phyloP scores from a whole-genome alignment of 1,140 invertebrate species.

The Coboldia fuscipes region DNA sequence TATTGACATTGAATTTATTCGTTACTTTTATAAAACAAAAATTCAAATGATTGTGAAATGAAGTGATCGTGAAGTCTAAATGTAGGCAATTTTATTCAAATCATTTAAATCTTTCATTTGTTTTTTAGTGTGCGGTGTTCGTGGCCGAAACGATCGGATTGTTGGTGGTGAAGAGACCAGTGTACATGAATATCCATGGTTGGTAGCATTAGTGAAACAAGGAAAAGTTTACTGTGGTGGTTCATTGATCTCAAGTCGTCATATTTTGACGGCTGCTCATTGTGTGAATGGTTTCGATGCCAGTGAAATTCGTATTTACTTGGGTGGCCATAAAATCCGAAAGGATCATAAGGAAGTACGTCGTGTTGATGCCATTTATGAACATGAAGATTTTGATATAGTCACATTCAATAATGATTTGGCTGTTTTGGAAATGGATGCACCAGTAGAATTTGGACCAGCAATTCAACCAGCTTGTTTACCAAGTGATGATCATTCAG shows the following conservation, averaged over 20 bases:
- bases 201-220: constrained; percentile 37
- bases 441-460: constrained; percentile 30
- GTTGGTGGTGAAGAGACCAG: constrained; percentile 42
- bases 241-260: constrained; percentile 31
- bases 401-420: constrained; percentile 55
- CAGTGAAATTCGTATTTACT: constrained; percentile 3
- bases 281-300: constrained; percentile 28
- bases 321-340: constrained; percentile 5
- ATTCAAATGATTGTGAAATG: no score
- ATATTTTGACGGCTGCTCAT: constrained; percentile 36
- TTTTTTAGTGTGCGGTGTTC: constrained; percentile 40
- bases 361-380: constrained; percentile 19
- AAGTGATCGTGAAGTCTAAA: no score
- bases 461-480: constrained; percentile 45
- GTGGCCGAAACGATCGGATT: constrained; percentile 35
- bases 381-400: constrained; percentile 43
- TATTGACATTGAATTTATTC: no score
- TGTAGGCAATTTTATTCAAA: no score
- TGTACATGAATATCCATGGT: constrained; percentile 47
- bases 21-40: no score
- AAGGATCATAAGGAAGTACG: constrained; percentile 8
- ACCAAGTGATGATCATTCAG: constrained; percentile 23
- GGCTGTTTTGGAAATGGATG: constrained; percentile 41
- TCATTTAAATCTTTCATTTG: no score
- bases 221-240: constrained; percentile 49